Evolutionary conservation across 2,113 vertebrate species (phyloP), one percentile per base, ranked within the genome.

Genomic region (Pitta sordida): DNA sequence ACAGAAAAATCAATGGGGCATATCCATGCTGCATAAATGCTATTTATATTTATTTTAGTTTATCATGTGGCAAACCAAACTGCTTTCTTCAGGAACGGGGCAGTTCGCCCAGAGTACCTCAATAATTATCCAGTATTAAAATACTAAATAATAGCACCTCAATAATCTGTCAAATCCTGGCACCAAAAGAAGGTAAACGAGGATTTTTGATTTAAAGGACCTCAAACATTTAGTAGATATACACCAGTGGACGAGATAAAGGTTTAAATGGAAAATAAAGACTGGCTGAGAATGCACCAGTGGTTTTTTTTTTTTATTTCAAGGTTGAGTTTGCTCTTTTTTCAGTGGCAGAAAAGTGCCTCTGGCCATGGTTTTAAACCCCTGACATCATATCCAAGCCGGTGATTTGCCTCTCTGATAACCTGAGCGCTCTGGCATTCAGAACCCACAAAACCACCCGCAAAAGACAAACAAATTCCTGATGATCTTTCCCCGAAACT

Each of bases 361-460:
- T 26, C 14, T 59, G 30, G 58, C 19, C 37, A 15, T 9, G 29
- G 48, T 46, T 91, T 91, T 52, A 30, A 67, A 81, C 39, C 81
- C 23, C 10, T 58, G 46, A 27, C 55, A 79, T 65, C 24, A 3
- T 17, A 19, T 5, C 37, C 14, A 48, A 89, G 68, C 17, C 2
- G 5, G 16, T 34, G 24, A 32, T 22, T 27, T 52, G 13, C 23
- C 60, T 27, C 56, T 26, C 58, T 52, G 63, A 83, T 52, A 68
- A 49, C 36, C 34, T 1, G 8, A 14, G 7, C 4, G 12, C 22
- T 22, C 30, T 0, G 0, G 48, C 32, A 17, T 49, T 58, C 30
- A 36, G 1, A 59, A 41, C 24, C 55, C 60, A 36, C 43, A 14
- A 6, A 78, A 53, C 11, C 37, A 27, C 52, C 24, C 7, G 3